Percentiles rank a stretch among this genome's conserved stretches.
Evolutionary conservation across 2,888 invertebrate species (phyloP).

Genomic region (Iselma pallidipennis): DNA sequence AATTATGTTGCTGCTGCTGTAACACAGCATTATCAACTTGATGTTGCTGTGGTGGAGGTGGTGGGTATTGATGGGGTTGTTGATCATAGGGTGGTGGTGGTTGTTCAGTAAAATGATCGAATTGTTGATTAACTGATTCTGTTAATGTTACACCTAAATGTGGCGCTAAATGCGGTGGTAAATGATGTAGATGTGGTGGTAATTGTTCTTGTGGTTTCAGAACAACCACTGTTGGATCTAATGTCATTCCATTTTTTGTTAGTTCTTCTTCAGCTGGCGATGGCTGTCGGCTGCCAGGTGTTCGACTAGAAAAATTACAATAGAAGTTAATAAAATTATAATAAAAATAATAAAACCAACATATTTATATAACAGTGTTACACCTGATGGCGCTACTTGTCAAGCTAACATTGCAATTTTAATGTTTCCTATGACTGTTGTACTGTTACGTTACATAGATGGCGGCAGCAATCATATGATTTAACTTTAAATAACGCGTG

Average conservation of each 20-base stretch:
- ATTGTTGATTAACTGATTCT: conserved; percentile 56
- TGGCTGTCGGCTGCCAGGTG: conserved; percentile 88
- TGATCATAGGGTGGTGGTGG: conserved; percentile 56
- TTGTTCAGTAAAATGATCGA: conserved; percentile 51
- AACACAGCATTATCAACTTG: conserved; percentile 55
- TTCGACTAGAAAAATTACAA: conserved; percentile 66
- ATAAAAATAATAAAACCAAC: not conserved
- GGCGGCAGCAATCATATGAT: conserved; percentile 23
- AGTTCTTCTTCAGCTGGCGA: conserved; percentile 88
- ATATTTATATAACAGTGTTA: not conserved
- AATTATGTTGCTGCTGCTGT: conserved; percentile 72
- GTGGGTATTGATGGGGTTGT: conserved; percentile 48
- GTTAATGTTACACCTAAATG: conserved; percentile 55
- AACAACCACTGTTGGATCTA: conserved; percentile 58
- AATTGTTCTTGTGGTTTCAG: conserved; percentile 61
- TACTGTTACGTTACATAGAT: conserved; percentile 25
- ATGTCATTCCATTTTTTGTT: conserved; percentile 59
- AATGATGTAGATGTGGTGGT: conserved; percentile 52
- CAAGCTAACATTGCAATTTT: not conserved
- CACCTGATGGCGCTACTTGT: conserved; percentile 9
- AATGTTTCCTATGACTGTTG: not conserved
- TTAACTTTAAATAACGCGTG: conserved; percentile 9
- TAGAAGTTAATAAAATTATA: conserved; percentile 1
- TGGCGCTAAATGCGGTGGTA: conserved; percentile 58
- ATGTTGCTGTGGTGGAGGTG: conserved; percentile 52